Conservation (phyloP, 2,797 vertebrate genomes). For the Lagorchestes hirsutus region DNA sequence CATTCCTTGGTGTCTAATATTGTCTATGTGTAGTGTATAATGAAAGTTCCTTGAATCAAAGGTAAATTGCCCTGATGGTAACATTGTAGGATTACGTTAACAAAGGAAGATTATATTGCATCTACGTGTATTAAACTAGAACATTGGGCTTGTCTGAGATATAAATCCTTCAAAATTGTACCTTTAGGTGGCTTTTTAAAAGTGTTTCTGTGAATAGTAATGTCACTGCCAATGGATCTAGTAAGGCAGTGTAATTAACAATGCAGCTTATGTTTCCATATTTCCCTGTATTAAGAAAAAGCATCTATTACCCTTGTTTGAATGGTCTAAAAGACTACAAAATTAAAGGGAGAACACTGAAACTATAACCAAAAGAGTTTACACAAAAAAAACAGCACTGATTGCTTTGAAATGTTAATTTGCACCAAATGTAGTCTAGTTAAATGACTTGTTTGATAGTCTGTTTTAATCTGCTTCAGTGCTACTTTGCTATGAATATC, state of each 20-base stretch:
- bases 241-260: neutral
- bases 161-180: neutral
- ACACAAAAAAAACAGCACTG: neutral
- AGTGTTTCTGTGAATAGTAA: neutral
- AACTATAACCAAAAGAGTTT: conserved; percentile 41
- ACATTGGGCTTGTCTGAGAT: neutral
- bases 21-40: neutral
- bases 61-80: neutral
- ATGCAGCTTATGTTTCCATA: neutral
- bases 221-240: neutral
- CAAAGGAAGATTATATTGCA: neutral
- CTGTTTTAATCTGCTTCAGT: conserved; percentile 45
- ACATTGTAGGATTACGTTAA: neutral
- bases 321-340: neutral
- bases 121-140: neutral
- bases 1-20: neutral
- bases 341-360: conserved; percentile 30
- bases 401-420: conserved; percentile 18
- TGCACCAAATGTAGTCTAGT: neutral
- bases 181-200: neutral
- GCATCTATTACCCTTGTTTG: neutral
- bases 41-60: neutral
- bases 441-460: neutral
- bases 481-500: neutral
- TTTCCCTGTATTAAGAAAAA: conserved; percentile 33